Conservation (phyloP, 2,113 vertebrate genomes). For the Clinocottus analis region DNA sequence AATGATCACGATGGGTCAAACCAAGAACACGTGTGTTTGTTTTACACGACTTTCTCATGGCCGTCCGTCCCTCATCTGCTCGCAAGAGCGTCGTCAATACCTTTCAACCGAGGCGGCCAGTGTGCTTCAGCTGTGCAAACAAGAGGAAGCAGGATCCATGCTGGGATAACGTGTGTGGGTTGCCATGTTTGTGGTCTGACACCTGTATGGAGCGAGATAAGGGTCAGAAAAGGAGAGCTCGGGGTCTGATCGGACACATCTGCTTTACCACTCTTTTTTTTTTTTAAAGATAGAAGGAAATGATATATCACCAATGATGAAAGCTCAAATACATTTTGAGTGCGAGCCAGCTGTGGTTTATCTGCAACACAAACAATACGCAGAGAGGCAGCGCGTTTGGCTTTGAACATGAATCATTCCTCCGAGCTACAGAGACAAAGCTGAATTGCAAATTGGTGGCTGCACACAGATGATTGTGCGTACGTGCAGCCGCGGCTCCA, state of each 20-base stretch:
- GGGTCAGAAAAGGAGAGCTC: slow-evolving; percentile 43
- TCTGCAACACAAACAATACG: slow-evolving; percentile 60
- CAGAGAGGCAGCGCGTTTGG: slow-evolving; percentile 40
- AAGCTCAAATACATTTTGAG: slow-evolving; percentile 54
- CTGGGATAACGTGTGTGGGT: slow-evolving; percentile 57
- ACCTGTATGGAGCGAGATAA: slow-evolving; percentile 72
- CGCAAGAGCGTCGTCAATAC: slow-evolving; percentile 51
- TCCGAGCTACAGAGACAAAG: slow-evolving; percentile 44
- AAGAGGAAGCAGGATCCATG: slow-evolving; percentile 64
- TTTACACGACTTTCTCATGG: slow-evolving; percentile 58
- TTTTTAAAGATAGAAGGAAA: slow-evolving; percentile 30
- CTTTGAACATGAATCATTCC: slow-evolving; percentile 67
- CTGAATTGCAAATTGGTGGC: slow-evolving; percentile 61
- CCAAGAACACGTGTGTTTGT: slow-evolving; percentile 48
- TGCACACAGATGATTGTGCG: slow-evolving; percentile 57
- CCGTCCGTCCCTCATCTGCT: slow-evolving; percentile 44
- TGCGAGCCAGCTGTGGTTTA: slow-evolving; percentile 45
- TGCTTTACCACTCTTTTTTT: slow-evolving; percentile 13
- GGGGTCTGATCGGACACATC: slow-evolving; percentile 28
- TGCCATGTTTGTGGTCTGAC: slow-evolving; percentile 66
- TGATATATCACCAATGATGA: slow-evolving; percentile 35
- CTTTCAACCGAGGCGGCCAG: slow-evolving; percentile 38
- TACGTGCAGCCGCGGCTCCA: slow-evolving; percentile 44
- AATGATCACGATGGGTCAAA: slow-evolving; percentile 3
- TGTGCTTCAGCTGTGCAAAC: slow-evolving; percentile 83